Base-by-base conservation (phyloP, 2,113 vertebrate genomes). In the Xiphophorus hellerii region DNA sequence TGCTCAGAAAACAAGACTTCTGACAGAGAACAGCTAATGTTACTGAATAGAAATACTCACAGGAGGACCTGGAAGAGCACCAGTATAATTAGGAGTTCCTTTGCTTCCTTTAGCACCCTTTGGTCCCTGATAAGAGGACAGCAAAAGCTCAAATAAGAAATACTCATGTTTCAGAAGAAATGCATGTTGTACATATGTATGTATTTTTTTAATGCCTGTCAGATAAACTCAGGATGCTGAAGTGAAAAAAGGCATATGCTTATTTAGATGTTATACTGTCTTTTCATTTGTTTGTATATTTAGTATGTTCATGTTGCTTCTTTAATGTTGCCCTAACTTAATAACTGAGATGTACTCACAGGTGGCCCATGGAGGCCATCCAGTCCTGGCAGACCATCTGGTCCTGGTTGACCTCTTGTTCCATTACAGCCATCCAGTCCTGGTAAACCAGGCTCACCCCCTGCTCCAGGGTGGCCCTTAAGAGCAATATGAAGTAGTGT, bases 401-500 rank as follows among this genome's bases (percentile, higher is more conserved):
- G 31, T 81, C 84, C 96, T 93, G 69, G 78, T 65, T 0, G 69
- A 73, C 77, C 96, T 88, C 17, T 39, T 77, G 93, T 94, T 29
- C 96, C 96, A 62, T 94, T 96, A 85, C 89, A 95, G 62, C 96
- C 89, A 70, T 89, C 89, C 15, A 66, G 3, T 54, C 90, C 89
- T 20, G 66, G 89, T 31, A 81, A 92, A 62, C 96, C 96, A 76
- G 93, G 93, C 71, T 94, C 83, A 31, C 96, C 96, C 1, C 89
- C 95, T 66, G 83, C 74, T 73, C 96, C 96, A 10, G 95, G 94
- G 68, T 96, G 89, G 10, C 96, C 96, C 96, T 97, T 74, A 69
- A 68, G 2, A 76, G 74, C n/a, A 61, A 3, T 39, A 4, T 13
- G 4, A 17, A 76, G n/a, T 64, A 33, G 69, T 28, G 2, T 5